A percentile compares a stretch with the other conserved stretches of the same genome.
phyloP scores from a whole-genome alignment of 2,888 invertebrate genomes.

The Pemphredon lugubris region DNA sequence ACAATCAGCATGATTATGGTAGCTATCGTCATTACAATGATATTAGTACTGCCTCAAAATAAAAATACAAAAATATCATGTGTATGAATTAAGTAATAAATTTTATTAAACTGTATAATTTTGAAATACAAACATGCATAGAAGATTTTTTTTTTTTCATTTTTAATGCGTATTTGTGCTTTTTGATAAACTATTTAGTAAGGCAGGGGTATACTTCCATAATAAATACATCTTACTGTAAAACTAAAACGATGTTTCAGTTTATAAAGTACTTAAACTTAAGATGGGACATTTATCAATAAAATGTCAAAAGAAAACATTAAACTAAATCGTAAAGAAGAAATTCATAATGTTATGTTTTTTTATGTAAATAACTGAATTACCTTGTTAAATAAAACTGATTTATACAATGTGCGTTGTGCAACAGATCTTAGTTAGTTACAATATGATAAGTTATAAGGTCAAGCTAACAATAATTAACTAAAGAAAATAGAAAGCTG shows the following conservation, averaged over 20 bases:
- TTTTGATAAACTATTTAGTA: constrained; percentile 14
- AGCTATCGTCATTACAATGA: constrained; percentile 34
- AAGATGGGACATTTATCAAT: background rate
- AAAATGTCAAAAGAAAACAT: background rate
- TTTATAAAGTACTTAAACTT: constrained; percentile 37
- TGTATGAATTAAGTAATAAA: too few relatives aligned
- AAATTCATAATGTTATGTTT: constrained; percentile 22
- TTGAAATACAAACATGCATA: constrained; percentile 34
- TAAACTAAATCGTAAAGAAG: too few relatives aligned
- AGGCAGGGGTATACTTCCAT: constrained; percentile 8
- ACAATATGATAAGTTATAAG: constrained; percentile 25
- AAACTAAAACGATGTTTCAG: background rate
- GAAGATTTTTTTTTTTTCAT: constrained; percentile 25
- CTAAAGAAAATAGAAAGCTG: too few relatives aligned
- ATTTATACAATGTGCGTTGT: constrained; percentile 55
- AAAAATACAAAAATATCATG: too few relatives aligned
- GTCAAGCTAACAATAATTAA: constrained; percentile 34
- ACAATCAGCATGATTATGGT: constrained; percentile 21
- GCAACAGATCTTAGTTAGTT: constrained; percentile 17
- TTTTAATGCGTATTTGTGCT: constrained; percentile 8
- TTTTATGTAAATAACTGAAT: constrained; percentile 43
- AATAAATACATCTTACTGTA: constrained; percentile 1
- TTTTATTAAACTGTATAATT: too few relatives aligned
- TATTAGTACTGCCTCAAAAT: constrained; percentile 48
- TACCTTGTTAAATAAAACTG: constrained; percentile 43